Base-by-base conservation (phyloP, 53 echinoderm and acorn worm species). In the Glandiceps talaboti region DNA sequence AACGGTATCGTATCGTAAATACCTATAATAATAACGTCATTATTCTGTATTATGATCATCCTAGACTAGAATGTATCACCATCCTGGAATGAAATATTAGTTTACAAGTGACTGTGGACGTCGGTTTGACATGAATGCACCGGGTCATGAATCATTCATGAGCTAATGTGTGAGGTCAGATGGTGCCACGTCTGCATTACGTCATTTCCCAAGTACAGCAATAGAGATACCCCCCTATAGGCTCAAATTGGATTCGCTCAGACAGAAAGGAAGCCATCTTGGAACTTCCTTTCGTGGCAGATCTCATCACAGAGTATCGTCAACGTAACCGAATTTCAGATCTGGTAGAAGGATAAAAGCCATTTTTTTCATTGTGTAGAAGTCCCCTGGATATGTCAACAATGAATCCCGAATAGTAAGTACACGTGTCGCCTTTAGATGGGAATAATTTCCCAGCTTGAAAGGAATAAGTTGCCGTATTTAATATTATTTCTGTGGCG, bases 381-480 rank as follows among this genome's bases (percentile, higher is more conserved):
- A 76, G 75, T 86, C 76, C 78, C 87, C 97, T 84, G 90, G 90
- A 77, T 86, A 92, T 96, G 92, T 96, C 90, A 84, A 96, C 87
- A 89, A 96, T 96, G 96, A 96, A 96, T 92, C 96, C 96, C 82
- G 92, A 92, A 87, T 96, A 96, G 96, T 96, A 92, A 96, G 96
- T 96, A 80, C 64, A 45, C 64, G 20, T 45, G 20, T 20, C 20
- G 64, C 64, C n/a, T n/a, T n/a, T n/a, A n/a, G n/a, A n/a, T n/a
- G n/a, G n/a, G n/a, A n/a, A n/a, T n/a, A n/a, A n/a, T n/a, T n/a
- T n/a, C n/a, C n/a, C n/a, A n/a, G n/a, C n/a, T n/a, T n/a, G n/a
- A n/a, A n/a, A n/a, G n/a, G n/a, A 45, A 45, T 12, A 45, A 6
- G 64, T 45, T 20, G 20, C 6, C 64, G 6, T 45, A 45, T 45